Evolutionary conservation across 2,797 vertebrate genomes (phyloP), one percentile per base, ranked within the genome.

Genomic region (Anas capensis): DNA sequence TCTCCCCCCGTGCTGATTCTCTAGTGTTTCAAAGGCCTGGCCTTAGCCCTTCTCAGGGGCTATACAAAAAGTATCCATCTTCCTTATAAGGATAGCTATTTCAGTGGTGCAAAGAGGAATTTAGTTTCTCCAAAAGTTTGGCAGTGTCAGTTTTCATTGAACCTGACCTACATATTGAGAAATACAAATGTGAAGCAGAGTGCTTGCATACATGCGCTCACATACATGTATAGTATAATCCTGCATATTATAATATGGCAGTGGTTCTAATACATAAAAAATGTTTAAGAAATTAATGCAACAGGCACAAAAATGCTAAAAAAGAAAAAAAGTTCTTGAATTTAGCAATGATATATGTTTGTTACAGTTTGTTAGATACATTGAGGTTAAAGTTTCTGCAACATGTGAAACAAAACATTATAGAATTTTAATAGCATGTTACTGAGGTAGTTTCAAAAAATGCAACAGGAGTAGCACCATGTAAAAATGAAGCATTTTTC

Each of bases 401-500:
- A 61, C 3, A 2, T 64, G 33, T 27, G 38, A 72, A 82, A 78
- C 5, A 82, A 6, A 11, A 10, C 5, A 4, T 33, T 42, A 42
- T 27, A 23, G 33, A 73, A 72, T 86, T 46, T 73, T 42, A 31
- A 38, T 54, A 27, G 10, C 13, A 2, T 29, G 13, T 60, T 46
- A 38, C 31, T 36, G 16, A 70, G 31, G 31, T 38, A 7, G 14
- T 71, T 79, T 36, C 2, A n/a, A 23, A 75, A 62, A 72, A 57
- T 14, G 27, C 24, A 76, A 10, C 21, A 44, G 51, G 14, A 61
- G 6, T 80, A 16, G 27, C 71, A 15, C 19, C 38, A 1, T 64
- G 61, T 72, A 48, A 77, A 77, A 53, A 21, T 18, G 38, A 72
- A 26, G 14, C 18, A 69, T 73, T 79, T 92, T 68, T 90, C 34